Evolutionary conservation across 2,888 invertebrate genomes (phyloP), one percentile per base, ranked within the genome.

Genomic region (Ernsta delagoae): DNA sequence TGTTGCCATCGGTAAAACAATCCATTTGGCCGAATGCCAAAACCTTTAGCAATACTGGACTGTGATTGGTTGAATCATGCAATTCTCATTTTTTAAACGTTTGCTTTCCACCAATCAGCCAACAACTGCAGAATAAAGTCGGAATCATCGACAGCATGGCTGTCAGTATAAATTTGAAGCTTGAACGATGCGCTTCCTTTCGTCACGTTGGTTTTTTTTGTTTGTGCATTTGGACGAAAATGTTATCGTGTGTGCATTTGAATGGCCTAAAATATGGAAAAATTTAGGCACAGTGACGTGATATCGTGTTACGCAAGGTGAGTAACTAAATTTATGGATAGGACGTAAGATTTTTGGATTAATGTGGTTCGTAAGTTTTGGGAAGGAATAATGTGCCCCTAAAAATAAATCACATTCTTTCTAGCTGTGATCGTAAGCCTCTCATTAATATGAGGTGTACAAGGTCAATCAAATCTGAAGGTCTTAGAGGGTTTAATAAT

Each of bases 81-180:
- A 78, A 78, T 83, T 76, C 76, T 68, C 75, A 73, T 85, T 87
- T 89, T 89, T 88, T 86, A 82, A 78, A 75, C 74, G 70, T 77
- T 72, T 66, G 70, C 73, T 81, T 84, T 88, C 84, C 82, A 88
- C 96, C 96, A 96, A 96, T 96, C 94, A 91, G 94, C 93, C 89
- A 80, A 82, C 93, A 94, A 94, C 94, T 93, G 94, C 94, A 95
- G 95, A 95, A 96, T 96, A 96, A 97, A 97, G 96, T 95, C 96
- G 95, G 96, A 95, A 95, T 96, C 95, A 95, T 95, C 95, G 95
- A 95, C 96, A 97, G 96, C 96, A 97, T 97, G 97, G 97, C 97
- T 97, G 97, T 96, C 98, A 98, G 97, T 98, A 98, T 98, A 98
- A 97, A 98, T 97, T 96, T 97, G 97, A 96, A 96, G 95, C 95